phyloP scores from a whole-genome alignment of 2,888 invertebrate species.

The Norana najaformis region DNA sequence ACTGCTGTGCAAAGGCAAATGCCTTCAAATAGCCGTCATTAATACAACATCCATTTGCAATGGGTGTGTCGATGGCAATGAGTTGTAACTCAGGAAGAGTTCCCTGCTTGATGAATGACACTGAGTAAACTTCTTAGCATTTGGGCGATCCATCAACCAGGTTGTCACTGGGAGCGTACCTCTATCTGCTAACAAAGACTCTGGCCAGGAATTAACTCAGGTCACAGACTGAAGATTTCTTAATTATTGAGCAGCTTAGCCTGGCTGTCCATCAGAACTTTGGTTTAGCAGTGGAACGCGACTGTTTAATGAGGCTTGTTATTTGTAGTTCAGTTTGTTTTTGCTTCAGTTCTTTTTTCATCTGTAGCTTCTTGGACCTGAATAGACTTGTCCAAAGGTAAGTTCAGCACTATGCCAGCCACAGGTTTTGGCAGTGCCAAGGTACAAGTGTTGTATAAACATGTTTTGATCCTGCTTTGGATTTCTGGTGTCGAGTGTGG shows the following conservation, averaged over 20 bases:
- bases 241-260: conserved; percentile 13
- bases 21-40: background rate
- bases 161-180: background rate
- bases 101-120: background rate
- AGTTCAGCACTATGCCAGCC: background rate
- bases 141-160: background rate
- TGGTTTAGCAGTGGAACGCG: background rate
- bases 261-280: background rate
- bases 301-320: background rate
- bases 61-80: conserved; percentile 13
- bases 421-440: background rate
- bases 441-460: background rate
- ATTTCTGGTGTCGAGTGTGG: background rate
- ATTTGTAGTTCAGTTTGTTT: background rate
- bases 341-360: background rate
- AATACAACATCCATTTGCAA: background rate
- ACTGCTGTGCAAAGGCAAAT: background rate
- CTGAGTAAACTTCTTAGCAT: background rate
- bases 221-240: conserved; percentile 13
- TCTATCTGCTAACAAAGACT: background rate
- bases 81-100: conserved; percentile 4
- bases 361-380: background rate
- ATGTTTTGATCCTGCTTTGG: background rate
- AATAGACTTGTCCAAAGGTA: background rate
- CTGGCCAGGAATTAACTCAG: background rate